Base-by-base conservation (phyloP, 2,888 invertebrate genomes). In the Drosophila picticornis region DNA sequence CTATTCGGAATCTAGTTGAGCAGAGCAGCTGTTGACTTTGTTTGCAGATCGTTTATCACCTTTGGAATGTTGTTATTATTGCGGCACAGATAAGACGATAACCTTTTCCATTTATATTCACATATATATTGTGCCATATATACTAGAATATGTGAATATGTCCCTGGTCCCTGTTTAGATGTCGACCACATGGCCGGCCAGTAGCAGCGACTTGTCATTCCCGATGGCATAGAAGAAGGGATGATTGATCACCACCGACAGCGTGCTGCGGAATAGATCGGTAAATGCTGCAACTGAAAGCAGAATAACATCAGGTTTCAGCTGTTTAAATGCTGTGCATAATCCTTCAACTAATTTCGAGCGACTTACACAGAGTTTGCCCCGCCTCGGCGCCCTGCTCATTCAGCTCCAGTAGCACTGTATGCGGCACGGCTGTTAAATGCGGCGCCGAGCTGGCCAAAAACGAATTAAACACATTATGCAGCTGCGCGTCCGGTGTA, bases 181-280 rank as follows among this genome's bases (percentile, higher is more conserved):
- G 58, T 83, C 81, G 16, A 85, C 83, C 40, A 90, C 80, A 76
- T 90, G 90, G 40, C 90, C 89, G 43, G 84, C 80, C 51, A 90
- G 65, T 50, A 90, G 78, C 71, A 85, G 65, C 7, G 75, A 55
- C 57, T 83, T 72, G 36, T 79, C 80, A 55, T 77, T 78, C 75
- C 88, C 80, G 58, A 90, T 75, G 53, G 79, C 77, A 57, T 75
- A 90, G 72, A 85, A 83, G 64, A 90, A 91, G 57, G 91, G 91
- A 83, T 90, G 91, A 89, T 91, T 87, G 73, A 90, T 84, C 53
- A 83, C 77, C 73, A 90, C 32, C 25, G 83, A 80, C 51, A 75
- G 51, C 31, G 87, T 77, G 62, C 83, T 77, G 36, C 81, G 82
- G 29, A 89, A 87, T n/a, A 90, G 72, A 64, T 86, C 85, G 46